Evolutionary conservation across 2,888 invertebrate genomes (phyloP).

Genomic region (Megalurothrips usitatus): DNA sequence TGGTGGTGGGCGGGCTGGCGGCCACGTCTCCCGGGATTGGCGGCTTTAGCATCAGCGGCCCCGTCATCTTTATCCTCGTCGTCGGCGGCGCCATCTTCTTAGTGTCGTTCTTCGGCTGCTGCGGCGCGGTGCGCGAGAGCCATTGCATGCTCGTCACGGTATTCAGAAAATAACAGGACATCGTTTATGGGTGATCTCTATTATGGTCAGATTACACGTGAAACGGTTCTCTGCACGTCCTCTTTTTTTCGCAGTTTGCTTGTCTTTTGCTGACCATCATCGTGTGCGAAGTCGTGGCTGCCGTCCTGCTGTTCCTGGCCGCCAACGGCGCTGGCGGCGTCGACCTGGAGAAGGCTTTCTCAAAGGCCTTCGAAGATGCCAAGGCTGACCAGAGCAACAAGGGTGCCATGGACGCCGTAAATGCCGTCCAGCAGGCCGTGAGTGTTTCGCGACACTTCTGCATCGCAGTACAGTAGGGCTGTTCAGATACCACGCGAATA

Average conservation of each 20-base stretch:
- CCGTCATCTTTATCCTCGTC: constrained; percentile 77
- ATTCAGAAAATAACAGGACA: constrained; percentile 44
- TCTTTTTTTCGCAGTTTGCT: constrained; percentile 56
- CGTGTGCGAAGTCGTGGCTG: constrained; percentile 73
- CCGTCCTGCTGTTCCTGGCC: constrained; percentile 72
- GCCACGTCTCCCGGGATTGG: constrained; percentile 69
- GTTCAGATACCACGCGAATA: too few relatives aligned
- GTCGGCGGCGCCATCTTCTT: constrained; percentile 83
- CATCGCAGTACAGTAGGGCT: too few relatives aligned
- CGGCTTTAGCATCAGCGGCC: constrained; percentile 67
- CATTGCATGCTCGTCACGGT: constrained; percentile 91
- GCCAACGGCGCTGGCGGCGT: constrained; percentile 59
- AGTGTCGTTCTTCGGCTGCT: constrained; percentile 92
- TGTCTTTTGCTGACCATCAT: constrained; percentile 71
- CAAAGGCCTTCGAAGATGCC: constrained; percentile 67
- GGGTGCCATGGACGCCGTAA: constrained; percentile 68
- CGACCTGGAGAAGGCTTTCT: constrained; percentile 59
- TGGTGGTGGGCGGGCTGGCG: constrained; percentile 76
- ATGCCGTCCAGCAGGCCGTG: constrained; percentile 79
- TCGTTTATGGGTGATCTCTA: too few relatives aligned
- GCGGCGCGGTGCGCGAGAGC: constrained; percentile 90
- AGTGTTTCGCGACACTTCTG: too few relatives aligned
- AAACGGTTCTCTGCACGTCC: not conserved
- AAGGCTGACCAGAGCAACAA: constrained; percentile 58
- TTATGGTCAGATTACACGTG: too few relatives aligned